Conservation (phyloP, 2,113 vertebrate genomes). For the Brevimyrus niger region DNA sequence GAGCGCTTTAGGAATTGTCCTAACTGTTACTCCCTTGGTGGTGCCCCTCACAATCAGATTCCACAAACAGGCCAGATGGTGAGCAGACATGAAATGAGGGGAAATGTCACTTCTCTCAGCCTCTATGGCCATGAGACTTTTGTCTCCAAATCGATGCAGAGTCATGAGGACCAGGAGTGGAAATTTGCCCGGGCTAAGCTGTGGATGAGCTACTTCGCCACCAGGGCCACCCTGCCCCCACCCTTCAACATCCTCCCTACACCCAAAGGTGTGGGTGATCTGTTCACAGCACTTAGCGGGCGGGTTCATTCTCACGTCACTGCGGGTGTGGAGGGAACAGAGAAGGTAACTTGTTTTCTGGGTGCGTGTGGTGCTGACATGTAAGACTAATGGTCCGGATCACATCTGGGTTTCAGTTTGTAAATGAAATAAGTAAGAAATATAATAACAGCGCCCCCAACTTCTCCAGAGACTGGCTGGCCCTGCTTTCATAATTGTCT, state of each 20-base stretch:
- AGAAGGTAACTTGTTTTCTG: slow-evolving; percentile 69
- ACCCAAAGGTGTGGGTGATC: slow-evolving; percentile 85
- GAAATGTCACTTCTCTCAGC: neutral
- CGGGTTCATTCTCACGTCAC: slow-evolving; percentile 93
- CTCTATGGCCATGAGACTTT: neutral
- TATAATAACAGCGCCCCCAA: neutral
- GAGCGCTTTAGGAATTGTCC: neutral
- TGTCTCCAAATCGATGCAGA: slow-evolving; percentile 54
- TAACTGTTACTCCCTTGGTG: neutral
- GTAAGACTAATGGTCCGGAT: neutral
- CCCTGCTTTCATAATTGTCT: neutral
- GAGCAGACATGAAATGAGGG: neutral
- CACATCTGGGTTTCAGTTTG: neutral
- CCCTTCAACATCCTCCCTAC: slow-evolving; percentile 92
- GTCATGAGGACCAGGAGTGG: slow-evolving; percentile 98
- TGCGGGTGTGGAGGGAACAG: slow-evolving; percentile 78
- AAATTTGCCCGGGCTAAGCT: slow-evolving; percentile 95
- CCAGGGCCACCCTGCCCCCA: slow-evolving; percentile 90
- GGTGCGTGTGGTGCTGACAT: neutral
- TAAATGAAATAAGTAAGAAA: neutral
- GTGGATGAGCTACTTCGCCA: slow-evolving; percentile 98
- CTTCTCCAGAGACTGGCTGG: neutral
- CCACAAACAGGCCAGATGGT: neutral
- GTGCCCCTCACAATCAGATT: neutral
- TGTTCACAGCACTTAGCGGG: slow-evolving; percentile 86